Percentiles rank a stretch among this genome's conserved stretches.
Evolutionary conservation across 2,113 vertebrate genomes (phyloP).

Genomic region (Archocentrus centrarchus): DNA sequence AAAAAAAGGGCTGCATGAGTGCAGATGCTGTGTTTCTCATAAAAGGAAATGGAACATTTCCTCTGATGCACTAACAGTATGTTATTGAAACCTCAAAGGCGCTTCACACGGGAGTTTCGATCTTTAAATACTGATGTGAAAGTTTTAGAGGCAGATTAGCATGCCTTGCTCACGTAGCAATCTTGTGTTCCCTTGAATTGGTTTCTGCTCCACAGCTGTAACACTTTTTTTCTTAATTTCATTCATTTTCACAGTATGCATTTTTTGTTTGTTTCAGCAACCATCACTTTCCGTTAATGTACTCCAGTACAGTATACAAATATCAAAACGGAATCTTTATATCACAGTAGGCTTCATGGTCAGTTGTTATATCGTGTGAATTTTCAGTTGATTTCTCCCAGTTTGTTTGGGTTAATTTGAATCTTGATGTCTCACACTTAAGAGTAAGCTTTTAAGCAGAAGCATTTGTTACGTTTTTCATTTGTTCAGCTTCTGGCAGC

Average conservation of each 20-base stretch:
- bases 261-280: background rate
- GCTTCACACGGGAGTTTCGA: conserved; percentile 32
- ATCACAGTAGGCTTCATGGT: background rate
- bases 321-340: background rate
- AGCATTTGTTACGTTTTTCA: background rate
- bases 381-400: background rate
- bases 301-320: background rate
- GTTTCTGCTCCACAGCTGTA: conserved; percentile 14
- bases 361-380: background rate
- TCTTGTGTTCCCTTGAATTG: background rate
- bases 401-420: background rate
- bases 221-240: background rate
- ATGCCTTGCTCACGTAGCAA: background rate
- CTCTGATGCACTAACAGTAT: conserved; percentile 1
- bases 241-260: background rate
- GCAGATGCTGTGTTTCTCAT: conserved; percentile 5
- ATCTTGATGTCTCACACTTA: background rate
- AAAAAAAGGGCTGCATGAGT: background rate
- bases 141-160: conserved; percentile 27
- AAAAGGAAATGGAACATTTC: conserved; percentile 70
- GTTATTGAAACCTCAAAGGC: conserved; percentile 46
- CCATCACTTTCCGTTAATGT: background rate
- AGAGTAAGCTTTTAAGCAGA: background rate
- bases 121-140: conserved; percentile 61
- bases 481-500: background rate